These are phyloP conservation scores for Forbesichthys papilliferus DNA, from an alignment of 2,113 vertebrate genomes.

Conservation along the genomic window DNA sequence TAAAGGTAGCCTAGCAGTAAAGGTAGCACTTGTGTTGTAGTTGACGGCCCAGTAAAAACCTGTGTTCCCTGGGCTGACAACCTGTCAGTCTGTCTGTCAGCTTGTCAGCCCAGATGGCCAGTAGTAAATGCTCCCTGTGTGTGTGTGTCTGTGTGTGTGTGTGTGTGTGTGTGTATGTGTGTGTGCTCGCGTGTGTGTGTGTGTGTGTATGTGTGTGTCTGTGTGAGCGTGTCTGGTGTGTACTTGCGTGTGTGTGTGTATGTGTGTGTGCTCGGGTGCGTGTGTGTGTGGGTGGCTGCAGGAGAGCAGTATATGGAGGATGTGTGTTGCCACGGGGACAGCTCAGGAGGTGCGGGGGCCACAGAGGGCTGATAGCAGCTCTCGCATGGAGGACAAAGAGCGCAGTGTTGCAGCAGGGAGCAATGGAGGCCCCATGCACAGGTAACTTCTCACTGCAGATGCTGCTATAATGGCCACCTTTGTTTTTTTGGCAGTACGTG, in stretches of 20 bases:
- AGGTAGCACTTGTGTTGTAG: constrained; percentile 6
- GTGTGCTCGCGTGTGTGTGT: neutral
- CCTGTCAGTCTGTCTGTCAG: constrained; percentile 15
- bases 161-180: neutral
- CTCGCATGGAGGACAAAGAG: constrained; percentile 56
- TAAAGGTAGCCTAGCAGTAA: constrained; percentile 20
- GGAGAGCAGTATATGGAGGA: constrained; percentile 84
- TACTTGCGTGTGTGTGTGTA: constrained; percentile 11
- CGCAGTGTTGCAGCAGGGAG: constrained; percentile 43
- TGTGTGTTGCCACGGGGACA: constrained; percentile 73
- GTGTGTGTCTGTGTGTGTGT: neutral
- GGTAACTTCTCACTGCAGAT: constrained; percentile 57
- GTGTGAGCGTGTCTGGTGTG: neutral
- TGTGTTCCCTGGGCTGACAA: constrained; percentile 23
- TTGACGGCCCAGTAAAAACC: constrained; percentile 41
- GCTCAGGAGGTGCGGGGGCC: constrained; percentile 61
- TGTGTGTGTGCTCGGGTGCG: neutral
- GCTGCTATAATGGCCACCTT: neutral
- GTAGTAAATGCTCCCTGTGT: constrained; percentile 19
- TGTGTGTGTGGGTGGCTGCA: constrained; percentile 43
- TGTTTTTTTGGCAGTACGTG: neutral
- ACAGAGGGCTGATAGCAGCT: constrained; percentile 64
- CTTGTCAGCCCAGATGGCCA: constrained; percentile 18
- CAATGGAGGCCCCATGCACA: constrained; percentile 60
- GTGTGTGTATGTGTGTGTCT: neutral